Evolutionary conservation across 2,797 vertebrate genomes (phyloP), one percentile per base, ranked within the genome.

Genomic region (Euthynnus affinis): DNA sequence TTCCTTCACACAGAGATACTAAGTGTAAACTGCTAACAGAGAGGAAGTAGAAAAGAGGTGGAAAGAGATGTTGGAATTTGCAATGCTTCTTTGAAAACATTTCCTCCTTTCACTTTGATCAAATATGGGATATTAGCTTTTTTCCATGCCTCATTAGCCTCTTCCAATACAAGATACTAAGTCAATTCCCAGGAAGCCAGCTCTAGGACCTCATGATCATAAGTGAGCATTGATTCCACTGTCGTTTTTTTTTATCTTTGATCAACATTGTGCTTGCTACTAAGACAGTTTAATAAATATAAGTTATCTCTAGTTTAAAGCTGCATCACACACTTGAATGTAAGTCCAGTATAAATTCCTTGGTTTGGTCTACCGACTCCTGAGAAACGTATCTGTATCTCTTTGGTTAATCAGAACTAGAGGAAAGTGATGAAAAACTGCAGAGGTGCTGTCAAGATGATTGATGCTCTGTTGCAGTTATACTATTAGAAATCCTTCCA

Each of bases 21-120:
- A 77, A 81, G 74, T 87, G 78, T 80, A 82, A 91, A 89, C 81
- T 53, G 78, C 84, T 75, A 85, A 87, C 58, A 80, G 52, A 80
- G 76, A 80, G 79, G 71, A 81, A 84, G 87, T 70, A 67, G 62
- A 42, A 85, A 29, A 55, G n/a, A 64, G 71, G 76, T 63, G 73
- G 37, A 76, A 76, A 49, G 48, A 79, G 27, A 77, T 76, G 65
- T 61, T 58, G 12, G 3, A 85, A 72, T 79, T 59, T 60, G 65
- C 60, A 52, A 37, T 48, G 61, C 9, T 10, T 66, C 58, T 72
- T 67, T 80, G 58, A 40, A 51, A 80, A 70, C 67, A 49, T 6
- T 73, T 59, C 3, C 44, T 60, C 5, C 7, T 52, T 74, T 88
- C 32, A 34, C 44, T 57, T 4, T 58, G 22, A 20, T 51, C 63